Evolutionary conservation across 2,113 vertebrate species (phyloP).

Genomic region (Rhinolophus ferrumequinum): DNA sequence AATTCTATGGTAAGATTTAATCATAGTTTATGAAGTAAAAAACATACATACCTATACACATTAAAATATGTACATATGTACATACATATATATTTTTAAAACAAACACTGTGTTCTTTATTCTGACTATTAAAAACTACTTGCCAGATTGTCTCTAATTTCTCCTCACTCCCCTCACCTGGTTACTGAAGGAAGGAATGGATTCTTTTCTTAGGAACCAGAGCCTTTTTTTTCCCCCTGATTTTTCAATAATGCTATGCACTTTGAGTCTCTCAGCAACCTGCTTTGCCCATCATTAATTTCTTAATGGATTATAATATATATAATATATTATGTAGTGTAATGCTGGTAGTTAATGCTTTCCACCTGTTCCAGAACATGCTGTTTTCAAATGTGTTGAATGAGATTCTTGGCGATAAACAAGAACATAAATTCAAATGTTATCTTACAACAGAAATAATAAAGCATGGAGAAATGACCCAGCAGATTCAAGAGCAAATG

Average conservation of each 20-base stretch:
- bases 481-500: not conserved
- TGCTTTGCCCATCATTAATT: not conserved
- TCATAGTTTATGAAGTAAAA: not conserved
- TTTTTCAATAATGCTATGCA: not conserved
- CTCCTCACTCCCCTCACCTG: rapidly evolving
- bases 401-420: not conserved
- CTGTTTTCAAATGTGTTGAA: not conserved
- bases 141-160: not conserved
- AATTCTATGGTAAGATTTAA: not conserved
- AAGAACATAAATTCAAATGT: slow-evolving; percentile 15
- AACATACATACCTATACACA: not conserved
- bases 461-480: not conserved
- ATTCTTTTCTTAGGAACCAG: not conserved
- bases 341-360: not conserved
- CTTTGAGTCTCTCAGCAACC: not conserved
- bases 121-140: not conserved
- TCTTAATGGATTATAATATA: not conserved
- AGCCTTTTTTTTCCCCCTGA: not conserved
- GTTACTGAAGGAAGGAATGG: not conserved
- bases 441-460: not conserved
- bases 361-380: not conserved
- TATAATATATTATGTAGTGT: not conserved
- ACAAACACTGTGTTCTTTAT: not conserved
- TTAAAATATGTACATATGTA: not conserved
- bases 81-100: not conserved